Percentiles rank a stretch among this genome's conserved stretches.
Evolutionary conservation across 2,113 vertebrate species (phyloP).

Genomic region (Dicrurus megarhynchus): DNA sequence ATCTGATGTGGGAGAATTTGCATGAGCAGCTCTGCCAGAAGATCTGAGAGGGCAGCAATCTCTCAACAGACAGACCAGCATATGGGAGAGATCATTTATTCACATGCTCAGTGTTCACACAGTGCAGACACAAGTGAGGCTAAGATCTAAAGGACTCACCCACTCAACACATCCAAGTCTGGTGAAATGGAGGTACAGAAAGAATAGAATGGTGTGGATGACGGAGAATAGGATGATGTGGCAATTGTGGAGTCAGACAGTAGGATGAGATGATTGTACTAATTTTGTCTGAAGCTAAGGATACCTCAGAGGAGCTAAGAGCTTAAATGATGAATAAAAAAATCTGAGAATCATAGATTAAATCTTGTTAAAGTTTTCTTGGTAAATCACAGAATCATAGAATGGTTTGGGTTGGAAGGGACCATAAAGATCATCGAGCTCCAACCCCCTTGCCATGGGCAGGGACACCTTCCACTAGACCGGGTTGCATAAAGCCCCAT

Average conservation of each 20-base stretch:
- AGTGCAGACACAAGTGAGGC: not conserved
- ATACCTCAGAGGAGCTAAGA: not conserved
- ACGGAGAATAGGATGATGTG: not conserved
- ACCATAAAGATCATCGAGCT: fast-evolving
- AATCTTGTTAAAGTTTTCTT: not conserved
- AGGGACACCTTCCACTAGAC: not conserved
- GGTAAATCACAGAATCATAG: not conserved
- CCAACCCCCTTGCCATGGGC: not conserved
- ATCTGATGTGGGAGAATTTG: not conserved
- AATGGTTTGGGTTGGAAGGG: not conserved
- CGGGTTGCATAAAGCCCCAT: not conserved
- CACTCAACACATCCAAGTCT: not conserved
- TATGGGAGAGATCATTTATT: not conserved
- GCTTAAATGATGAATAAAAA: not conserved
- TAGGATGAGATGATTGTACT: not conserved
- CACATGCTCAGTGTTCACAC: not conserved
- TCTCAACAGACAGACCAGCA: not conserved
- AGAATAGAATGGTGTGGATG: not conserved
- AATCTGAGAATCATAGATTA: not conserved
- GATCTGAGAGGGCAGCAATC: not conserved
- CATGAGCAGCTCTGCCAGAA: not conserved
- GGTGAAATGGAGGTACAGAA: not conserved
- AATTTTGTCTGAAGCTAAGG: not conserved
- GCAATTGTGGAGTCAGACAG: not conserved
- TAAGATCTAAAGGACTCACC: not conserved